A percentile compares a stretch with the other conserved stretches of the same genome.
Evolutionary conservation across 2,113 vertebrate genomes (phyloP).

Genomic region (Stercorarius parasiticus): DNA sequence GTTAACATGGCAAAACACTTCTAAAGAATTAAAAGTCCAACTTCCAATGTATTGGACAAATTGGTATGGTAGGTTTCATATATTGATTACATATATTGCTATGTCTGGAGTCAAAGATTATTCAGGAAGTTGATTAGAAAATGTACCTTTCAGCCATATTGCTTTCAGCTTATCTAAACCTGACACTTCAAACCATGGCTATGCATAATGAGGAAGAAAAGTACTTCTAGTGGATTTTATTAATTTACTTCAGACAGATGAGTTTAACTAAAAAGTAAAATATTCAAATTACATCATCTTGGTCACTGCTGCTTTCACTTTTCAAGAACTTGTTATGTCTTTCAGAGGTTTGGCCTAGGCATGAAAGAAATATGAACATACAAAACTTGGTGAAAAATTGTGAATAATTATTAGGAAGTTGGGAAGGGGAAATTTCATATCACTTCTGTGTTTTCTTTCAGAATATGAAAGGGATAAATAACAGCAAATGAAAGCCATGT

Average conservation of each 20-base stretch:
- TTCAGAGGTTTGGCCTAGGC: neutral
- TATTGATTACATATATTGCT: conserved; percentile 45
- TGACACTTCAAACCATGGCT: conserved; percentile 3
- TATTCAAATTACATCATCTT: neutral
- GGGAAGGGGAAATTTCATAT: neutral
- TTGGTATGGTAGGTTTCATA: conserved; percentile 22
- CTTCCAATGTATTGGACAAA: conserved; percentile 23
- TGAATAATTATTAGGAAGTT: neutral
- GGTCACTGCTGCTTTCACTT: neutral
- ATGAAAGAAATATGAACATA: neutral
- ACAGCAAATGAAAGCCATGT: neutral
- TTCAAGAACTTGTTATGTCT: neutral
- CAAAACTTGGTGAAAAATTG: neutral
- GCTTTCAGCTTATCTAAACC: conserved; percentile 57
- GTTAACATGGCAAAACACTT: conserved; percentile 6
- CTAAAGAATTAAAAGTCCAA: conserved; percentile 40
- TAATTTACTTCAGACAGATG: conserved; percentile 41
- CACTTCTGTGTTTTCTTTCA: neutral
- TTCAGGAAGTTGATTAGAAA: conserved; percentile 62
- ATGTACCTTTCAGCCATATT: conserved; percentile 51
- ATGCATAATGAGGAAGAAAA: conserved; percentile 4
- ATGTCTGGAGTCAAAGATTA: conserved; percentile 53
- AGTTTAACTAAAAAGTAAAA: conserved; percentile 15
- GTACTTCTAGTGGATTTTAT: conserved; percentile 25
- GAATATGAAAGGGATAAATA: neutral